Evolutionary conservation across 2,888 invertebrate genomes (phyloP).

Genomic region (Chironomus tentans): DNA sequence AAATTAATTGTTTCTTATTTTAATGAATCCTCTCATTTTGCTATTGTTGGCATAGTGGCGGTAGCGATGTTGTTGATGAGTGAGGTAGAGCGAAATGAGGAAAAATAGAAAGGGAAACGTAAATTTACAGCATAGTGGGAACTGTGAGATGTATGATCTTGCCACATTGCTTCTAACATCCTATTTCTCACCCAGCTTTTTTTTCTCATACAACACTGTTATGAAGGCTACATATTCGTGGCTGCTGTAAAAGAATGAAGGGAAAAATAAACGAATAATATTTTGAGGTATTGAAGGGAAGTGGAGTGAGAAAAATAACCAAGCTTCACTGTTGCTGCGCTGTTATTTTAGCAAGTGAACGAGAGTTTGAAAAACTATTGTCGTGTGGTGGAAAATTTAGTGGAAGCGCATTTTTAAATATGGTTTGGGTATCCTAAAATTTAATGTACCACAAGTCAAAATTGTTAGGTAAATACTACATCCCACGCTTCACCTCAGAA

Average conservation of each 20-base stretch:
- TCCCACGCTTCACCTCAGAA: no score
- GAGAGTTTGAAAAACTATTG: not conserved
- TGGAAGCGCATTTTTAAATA: no score
- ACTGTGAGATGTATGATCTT: not conserved
- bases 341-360: not conserved
- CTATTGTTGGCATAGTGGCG: not conserved
- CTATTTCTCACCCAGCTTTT: conserved; percentile 1
- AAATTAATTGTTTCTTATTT: conserved; percentile 26
- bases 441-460: no score
- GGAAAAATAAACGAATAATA: not conserved
- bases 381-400: no score
- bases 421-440: no score
- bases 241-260: not conserved
- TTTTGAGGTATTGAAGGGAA: not conserved
- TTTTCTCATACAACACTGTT: not conserved
- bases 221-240: not conserved
- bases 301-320: not conserved
- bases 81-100: not conserved
- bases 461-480: no score
- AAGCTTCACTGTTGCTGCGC: not conserved
- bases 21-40: conserved; percentile 17
- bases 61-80: not conserved
- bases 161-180: conserved; percentile 5
- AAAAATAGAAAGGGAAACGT: not conserved
- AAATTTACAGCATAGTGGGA: not conserved